Base-by-base conservation (phyloP, 37 sponge, comb jelly and placozoan genomes). In the Cliona cf. orientalis region DNA sequence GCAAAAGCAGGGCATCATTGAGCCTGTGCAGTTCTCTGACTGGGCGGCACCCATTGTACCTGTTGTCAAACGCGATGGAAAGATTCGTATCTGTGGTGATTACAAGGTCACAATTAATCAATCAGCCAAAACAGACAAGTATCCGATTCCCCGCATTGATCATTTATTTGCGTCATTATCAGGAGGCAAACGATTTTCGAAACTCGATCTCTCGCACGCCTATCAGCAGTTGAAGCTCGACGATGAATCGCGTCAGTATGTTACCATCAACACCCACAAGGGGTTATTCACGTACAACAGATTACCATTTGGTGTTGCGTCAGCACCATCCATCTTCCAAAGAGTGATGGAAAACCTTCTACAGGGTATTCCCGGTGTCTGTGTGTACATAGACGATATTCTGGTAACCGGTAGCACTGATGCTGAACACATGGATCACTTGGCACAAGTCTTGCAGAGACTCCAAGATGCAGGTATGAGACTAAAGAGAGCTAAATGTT, bases 1-100 rank as follows among this genome's bases (percentile, higher is more conserved):
- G 28, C 71, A 71, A 28, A 57, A 68, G 78, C 39, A 55, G 42
- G 75, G 75, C 11, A 67, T 89, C 32, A 62, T 87, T 31, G 60
- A 55, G 32, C 81, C 74, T 31, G 88, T 87, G 33, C 74, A 80
- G 42, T 46, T 71, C 22, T 64, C 80, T 34, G 79, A 66, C 28
- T 87, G 88, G 81, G 88, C 81, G 7, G 71, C 80, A 42, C 88
- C 88, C 21, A 69, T 80, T 34, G 88, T 87, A 41, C 76, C 81
- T 46, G 81, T 87, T 68, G 49, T 60, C 74, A 80, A 80, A 74
- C 33, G 42, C 4, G 74, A 80, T 46, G 53, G 79, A 65, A 68
- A 70, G 37, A 36, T 86, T 33, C 43, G 86, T 34, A 78, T 86
- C 26, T 86, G 86, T 80, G 80, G 87, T 21, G 87, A 86, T 46